Evolutionary conservation across 2,797 vertebrate genomes (phyloP).

Genomic region (Corythornis leucogaster): DNA sequence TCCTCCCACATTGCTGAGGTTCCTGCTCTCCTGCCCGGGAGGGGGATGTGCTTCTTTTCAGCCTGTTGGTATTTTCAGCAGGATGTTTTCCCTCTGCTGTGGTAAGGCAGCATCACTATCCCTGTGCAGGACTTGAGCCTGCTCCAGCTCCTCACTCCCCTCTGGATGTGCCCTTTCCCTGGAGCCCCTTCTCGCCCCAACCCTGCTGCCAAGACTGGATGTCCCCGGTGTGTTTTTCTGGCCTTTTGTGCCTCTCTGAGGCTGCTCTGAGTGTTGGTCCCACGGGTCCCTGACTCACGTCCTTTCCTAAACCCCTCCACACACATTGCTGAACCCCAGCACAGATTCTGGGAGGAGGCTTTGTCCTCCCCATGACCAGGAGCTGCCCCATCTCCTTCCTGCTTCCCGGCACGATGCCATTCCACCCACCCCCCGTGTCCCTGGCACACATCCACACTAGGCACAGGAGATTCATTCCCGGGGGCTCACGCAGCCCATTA

Average conservation of each 20-base stretch:
- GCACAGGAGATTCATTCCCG: neutral
- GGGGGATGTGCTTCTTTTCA: neutral
- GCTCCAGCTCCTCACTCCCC: neutral
- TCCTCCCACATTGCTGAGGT: neutral
- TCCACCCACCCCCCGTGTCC: fast-evolving
- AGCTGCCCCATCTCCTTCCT: neutral
- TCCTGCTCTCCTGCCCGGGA: neutral
- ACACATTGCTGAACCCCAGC: neutral
- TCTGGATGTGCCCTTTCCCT: neutral
- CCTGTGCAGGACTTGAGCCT: neutral
- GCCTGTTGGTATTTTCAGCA: neutral
- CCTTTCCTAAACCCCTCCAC: neutral
- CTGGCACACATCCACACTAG: neutral
- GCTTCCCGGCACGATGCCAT: neutral
- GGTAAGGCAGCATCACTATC: neutral
- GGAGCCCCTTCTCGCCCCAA: neutral
- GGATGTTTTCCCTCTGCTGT: neutral
- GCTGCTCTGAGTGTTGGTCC: neutral
- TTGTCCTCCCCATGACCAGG: neutral
- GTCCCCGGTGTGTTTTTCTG: neutral
- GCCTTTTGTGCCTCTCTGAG: neutral
- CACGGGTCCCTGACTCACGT: neutral
- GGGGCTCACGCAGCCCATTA: fast-evolving
- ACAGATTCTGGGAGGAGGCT: neutral
- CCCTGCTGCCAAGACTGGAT: neutral